Base-by-base conservation (phyloP, 2,113 vertebrate species). In the Rana temporaria region DNA sequence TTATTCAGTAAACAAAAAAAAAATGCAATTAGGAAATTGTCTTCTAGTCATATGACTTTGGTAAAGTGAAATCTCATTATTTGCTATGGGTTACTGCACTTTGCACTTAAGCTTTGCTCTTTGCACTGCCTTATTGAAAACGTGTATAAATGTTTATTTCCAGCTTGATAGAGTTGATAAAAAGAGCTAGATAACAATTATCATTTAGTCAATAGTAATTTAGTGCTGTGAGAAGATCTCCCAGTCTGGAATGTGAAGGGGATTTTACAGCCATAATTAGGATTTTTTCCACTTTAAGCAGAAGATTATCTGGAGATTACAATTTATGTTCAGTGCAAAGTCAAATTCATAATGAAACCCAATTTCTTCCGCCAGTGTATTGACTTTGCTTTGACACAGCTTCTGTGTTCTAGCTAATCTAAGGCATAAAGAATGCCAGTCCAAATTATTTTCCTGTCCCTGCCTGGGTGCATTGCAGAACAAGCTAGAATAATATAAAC, bases 171-270 rank as follows among this genome's bases (percentile, higher is more conserved):
- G 2, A 63, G 14, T 52, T 76, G 34, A 52, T 76, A 48, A 63
- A 17, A 52, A 62, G 57, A 62, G 15, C 59, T 74, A 52, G 62
- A 76, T 42, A 76, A 64, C 59, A 63, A 64, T 76, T 24, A 76
- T 4, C 59, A 63, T 22, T 76, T 76, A 63, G 34, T 52, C 73
- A 63, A 76, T 76, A 76, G 73, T 52, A 62, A 76, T 76, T 48
- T 76, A 42, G 34, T 26, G 38, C 32, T 52, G 19, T 38, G 34
- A 63, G 48, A 76, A 52, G 57, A 42, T 42, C 19, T 76, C 15
- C 16, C n/a, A 64, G 59, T 63, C 57, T 63, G 26, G 63, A 32
- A 14, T 48, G 26, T 65, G 20, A 3, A 32, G n/a, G 30, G 18
- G 20, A 15, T 57, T 6, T 19, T 26, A 32, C 55, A 34, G 55